Evolutionary conservation across 2,888 invertebrate species (phyloP).

Genomic region (Brachyptera risi): DNA sequence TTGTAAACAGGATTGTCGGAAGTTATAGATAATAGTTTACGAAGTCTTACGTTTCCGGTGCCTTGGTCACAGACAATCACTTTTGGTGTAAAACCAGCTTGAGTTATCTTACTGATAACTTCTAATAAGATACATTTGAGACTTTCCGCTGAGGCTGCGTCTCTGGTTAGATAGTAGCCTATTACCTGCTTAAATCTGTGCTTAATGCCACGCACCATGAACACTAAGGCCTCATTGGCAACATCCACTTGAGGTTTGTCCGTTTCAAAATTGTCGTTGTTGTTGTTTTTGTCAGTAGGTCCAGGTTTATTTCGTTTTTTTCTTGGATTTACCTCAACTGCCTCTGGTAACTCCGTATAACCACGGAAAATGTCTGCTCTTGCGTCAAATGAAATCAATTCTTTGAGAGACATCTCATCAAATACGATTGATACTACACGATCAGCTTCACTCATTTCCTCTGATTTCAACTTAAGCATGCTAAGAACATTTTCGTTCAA

Average conservation of each 20-base stretch:
- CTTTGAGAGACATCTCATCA: conserved; percentile 1
- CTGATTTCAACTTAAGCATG: background rate
- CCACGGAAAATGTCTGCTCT: background rate
- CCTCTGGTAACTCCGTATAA: background rate
- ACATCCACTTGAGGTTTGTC: no score
- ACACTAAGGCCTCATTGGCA: conserved; percentile 1
- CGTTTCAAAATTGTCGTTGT: no score
- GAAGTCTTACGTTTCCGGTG: background rate
- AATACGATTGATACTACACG: background rate
- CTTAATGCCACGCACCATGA: conserved; percentile 19
- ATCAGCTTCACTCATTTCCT: background rate
- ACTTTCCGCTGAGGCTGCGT: conserved; percentile 5
- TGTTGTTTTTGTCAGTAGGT: no score
- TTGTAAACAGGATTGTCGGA: background rate
- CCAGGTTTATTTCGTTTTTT: no score
- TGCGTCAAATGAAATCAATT: background rate
- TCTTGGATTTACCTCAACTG: no score
- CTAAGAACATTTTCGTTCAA: background rate
- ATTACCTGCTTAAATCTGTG: conserved; percentile 10
- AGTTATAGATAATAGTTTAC: background rate
- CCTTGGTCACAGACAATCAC: conserved; percentile 19
- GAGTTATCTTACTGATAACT: background rate
- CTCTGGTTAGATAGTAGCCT: conserved; percentile 13
- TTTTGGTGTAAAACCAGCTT: conserved; percentile 17
- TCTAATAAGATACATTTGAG: background rate